Evolutionary conservation across 2,888 invertebrate genomes (phyloP), one percentile per base, ranked within the genome.

Genomic region (Colletes collaris): DNA sequence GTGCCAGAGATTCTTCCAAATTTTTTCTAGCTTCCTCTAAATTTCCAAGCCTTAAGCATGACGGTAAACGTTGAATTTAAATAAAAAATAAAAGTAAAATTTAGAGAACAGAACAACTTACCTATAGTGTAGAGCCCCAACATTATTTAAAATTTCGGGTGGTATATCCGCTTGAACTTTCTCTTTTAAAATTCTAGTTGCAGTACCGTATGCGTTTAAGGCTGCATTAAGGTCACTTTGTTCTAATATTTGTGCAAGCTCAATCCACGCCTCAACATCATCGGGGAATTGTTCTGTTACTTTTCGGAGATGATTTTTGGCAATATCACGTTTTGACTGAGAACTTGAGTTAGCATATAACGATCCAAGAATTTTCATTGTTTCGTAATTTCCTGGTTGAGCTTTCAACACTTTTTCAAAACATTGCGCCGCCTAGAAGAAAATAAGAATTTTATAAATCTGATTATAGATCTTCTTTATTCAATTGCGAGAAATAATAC

Each of bases 241-340:
- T 92, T 99, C 99, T 81, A 99, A 94, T 92, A 99, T 98, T 94
- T 99, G 99, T 0, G 99, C 99, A 83, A 99, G 93, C 92, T 99
- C 99, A 87, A 99, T 99, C 99, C 99, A 99, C 0, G 99, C 99
- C 93, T 99, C 99, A 2, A 99, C 98, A 93, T 99, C 99, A 88
- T 99, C 99, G 0, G 99, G 98, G 92, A 98, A 98, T 93, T 99
- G 98, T 91, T 99, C 98, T 0, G 99, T 98, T 35, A 97, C 97
- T 93, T 99, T 99, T 91, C 98, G 97, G 67, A 99, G 94, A 93
- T 98, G 98, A 88, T 97, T 97, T 92, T 98, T 97, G 0, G 99
- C 99, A 82, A 98, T 97, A 88, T 99, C 98, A 8, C 98, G 94
- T 92, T 98, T 98, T 0, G 97, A 96, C 91, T 98, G 98, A 3